These are phyloP conservation scores for Engraulis encrasicolus DNA, from an alignment of 2,113 vertebrate genomes.

Conservation along the genomic window DNA sequence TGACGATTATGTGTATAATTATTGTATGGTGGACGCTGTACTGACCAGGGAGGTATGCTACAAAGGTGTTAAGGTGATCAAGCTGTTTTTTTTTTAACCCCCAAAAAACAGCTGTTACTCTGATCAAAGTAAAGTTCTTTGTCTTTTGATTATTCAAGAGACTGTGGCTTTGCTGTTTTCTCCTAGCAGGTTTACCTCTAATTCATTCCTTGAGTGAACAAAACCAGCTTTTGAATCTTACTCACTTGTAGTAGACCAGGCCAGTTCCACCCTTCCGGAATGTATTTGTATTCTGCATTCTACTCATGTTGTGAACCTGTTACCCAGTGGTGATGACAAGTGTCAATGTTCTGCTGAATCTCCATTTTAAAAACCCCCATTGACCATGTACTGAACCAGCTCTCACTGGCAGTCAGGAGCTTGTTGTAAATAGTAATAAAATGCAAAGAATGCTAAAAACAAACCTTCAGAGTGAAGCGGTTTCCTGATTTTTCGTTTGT, in stretches of 20 bases:
- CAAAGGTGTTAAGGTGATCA: too few relatives aligned
- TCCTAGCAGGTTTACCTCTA: too few relatives aligned
- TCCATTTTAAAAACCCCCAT: neutral
- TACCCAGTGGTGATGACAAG: neutral
- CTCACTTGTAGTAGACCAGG: too few relatives aligned
- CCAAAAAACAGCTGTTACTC: too few relatives aligned
- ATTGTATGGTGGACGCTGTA: neutral
- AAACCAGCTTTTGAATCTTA: too few relatives aligned
- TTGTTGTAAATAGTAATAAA: constrained; percentile 17
- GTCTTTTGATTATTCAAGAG: too few relatives aligned
- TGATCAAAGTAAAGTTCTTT: too few relatives aligned
- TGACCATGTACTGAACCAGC: neutral
- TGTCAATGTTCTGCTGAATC: neutral
- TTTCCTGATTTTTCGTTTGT: neutral
- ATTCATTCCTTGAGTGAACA: too few relatives aligned
- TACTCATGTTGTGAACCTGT: neutral
- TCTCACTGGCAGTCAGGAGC: neutral
- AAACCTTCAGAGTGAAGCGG: neutral
- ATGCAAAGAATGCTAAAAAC: neutral
- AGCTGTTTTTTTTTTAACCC: too few relatives aligned
- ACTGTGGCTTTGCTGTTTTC: too few relatives aligned
- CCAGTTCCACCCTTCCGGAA: neutral
- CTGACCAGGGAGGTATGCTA: neutral
- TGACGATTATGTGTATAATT: neutral
- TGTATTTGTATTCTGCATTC: constrained; percentile 8